phyloP scores from a whole-genome alignment of 2,797 vertebrate genomes.

The Bradypodion pumilum region DNA sequence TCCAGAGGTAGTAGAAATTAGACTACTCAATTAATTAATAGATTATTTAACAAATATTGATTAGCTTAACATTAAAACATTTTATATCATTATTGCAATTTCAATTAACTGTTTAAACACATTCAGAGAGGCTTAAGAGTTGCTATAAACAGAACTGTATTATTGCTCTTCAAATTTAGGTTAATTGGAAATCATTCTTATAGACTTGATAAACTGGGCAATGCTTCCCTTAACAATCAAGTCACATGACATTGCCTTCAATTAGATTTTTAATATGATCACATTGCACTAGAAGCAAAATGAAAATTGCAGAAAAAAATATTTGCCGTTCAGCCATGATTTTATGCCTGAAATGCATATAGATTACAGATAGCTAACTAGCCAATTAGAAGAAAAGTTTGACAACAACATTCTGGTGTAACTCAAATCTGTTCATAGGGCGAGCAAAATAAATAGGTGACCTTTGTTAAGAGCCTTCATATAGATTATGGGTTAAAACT shows the following conservation, averaged over 20 bases:
- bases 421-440: background rate
- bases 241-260: conserved; percentile 74
- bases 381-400: conserved; percentile 51
- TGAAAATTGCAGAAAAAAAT: conserved; percentile 45
- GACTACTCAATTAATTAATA: conserved; percentile 54
- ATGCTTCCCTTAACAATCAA: conserved; percentile 74
- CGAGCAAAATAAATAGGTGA: background rate
- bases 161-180: conserved; percentile 70
- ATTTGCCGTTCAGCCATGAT: conserved; percentile 35
- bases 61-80: conserved; percentile 62
- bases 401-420: conserved; percentile 40
- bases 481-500: background rate
- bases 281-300: conserved; percentile 69
- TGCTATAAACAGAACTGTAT: conserved; percentile 74
- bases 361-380: conserved; percentile 58
- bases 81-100: conserved; percentile 66
- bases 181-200: conserved; percentile 75
- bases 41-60: conserved; percentile 62
- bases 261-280: conserved; percentile 72
- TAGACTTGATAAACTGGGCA: conserved; percentile 73
- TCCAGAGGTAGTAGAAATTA: conserved; percentile 52
- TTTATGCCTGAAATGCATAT: conserved; percentile 50
- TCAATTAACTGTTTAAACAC: conserved; percentile 78
- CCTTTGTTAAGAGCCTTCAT: background rate
- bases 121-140: conserved; percentile 68